These are phyloP conservation scores for Fukomys damarensis DNA, from an alignment of 2,113 vertebrate species.

Conservation along the genomic window DNA sequence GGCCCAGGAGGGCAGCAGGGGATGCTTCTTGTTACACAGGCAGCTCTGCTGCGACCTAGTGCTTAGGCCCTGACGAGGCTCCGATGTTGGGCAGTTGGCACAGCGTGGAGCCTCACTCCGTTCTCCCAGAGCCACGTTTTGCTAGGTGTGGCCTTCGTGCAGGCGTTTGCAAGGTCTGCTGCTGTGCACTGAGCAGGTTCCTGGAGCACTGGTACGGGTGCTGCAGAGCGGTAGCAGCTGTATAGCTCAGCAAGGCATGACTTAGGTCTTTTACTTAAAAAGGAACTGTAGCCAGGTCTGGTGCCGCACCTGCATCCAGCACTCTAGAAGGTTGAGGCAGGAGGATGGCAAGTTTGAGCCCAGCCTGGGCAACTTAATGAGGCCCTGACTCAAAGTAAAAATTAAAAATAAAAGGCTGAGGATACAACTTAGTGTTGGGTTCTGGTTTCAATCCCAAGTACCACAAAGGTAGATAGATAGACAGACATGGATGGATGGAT, in stretches of 20 bases:
- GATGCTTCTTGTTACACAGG: too few relatives aligned
- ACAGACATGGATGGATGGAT: background rate
- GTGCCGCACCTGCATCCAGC: background rate
- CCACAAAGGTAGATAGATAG: background rate
- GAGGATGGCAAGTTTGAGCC: background rate
- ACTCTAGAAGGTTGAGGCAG: background rate
- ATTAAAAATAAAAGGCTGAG: background rate
- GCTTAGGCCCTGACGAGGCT: too few relatives aligned
- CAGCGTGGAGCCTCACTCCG: too few relatives aligned
- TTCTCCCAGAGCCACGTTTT: background rate
- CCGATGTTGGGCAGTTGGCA: too few relatives aligned
- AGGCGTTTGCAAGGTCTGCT: background rate
- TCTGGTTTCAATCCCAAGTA: background rate
- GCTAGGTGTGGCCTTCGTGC: fast-evolving
- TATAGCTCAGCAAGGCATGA: too few relatives aligned
- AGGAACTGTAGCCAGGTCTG: background rate
- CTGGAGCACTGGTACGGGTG: background rate
- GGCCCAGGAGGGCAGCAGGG: background rate
- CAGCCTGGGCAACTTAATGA: background rate
- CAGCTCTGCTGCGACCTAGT: background rate
- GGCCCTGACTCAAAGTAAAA: background rate
- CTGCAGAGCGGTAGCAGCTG: background rate
- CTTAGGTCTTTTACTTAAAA: background rate
- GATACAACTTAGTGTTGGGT: background rate
- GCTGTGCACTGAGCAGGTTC: background rate